Evolutionary conservation across 2,797 vertebrate genomes (phyloP), one percentile per base, ranked within the genome.

Genomic region (Tenualosa thibaudeaui): DNA sequence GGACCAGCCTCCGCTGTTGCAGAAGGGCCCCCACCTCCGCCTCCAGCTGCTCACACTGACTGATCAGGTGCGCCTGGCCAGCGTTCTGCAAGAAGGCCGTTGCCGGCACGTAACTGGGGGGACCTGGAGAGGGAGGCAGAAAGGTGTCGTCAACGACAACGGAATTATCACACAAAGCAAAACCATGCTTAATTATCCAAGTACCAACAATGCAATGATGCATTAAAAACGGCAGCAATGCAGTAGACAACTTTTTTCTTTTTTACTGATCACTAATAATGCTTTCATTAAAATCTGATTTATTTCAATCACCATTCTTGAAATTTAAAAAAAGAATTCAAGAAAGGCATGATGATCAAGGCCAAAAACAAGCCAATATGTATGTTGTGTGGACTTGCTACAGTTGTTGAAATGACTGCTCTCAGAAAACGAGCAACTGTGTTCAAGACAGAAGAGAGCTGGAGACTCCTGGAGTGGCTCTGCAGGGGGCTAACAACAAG

Each of bases 81-180:
- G 98, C 98, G 0, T 99, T 99, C 89, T 99, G 98, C 82, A 99
- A 93, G 91, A 99, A 99, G 5, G 97, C 95, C 37, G 98, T 99
- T 3, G 98, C 98, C 26, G 98, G 98, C 0, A 99, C 97, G 0
- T 99, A 99, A 92, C 98, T 99, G 0, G 98, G 98, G 51, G 98
- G 97, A 89, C 98, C 98, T 99, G 84, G 17, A 22, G 40, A 43
- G 87, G 88, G 19, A 37, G 49, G 83, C 50, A 51, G 50, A 46
- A 46, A 31, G 24, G 65, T 9, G 15, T 3, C 15, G 37, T 54
- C 12, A 54, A 31, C 15, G 53, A 54, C 13, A 49, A 49, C 50
- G 12, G 50, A 51, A 51, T 51, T 51, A 51, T 8, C 1, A 49
- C 46, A 49, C 46, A 3, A 31, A 31, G 31, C 31, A 31, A 31